These are phyloP conservation scores for Mustela nigripes DNA, from an alignment of 2,113 vertebrate genomes.

Conservation along the genomic window DNA sequence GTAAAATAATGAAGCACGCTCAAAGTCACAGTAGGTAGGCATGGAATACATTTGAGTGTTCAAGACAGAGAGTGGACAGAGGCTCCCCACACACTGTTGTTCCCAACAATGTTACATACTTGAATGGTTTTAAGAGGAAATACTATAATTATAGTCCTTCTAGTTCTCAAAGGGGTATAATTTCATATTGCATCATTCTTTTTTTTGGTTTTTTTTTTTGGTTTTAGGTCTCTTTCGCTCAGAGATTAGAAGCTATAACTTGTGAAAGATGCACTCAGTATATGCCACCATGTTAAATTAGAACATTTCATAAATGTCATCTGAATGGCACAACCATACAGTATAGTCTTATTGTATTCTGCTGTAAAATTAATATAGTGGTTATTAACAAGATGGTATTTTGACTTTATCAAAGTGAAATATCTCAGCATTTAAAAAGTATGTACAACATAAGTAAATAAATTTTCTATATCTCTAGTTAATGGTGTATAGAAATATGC, in stretches of 20 bases:
- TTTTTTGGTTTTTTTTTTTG: not conserved
- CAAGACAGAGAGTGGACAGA: not conserved
- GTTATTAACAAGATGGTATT: constrained; percentile 61
- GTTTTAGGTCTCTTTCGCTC: constrained; percentile 31
- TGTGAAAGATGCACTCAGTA: constrained; percentile 41
- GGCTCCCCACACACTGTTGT: not conserved
- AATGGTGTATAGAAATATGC: not conserved
- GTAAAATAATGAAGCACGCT: constrained; percentile 49
- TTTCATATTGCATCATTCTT: constrained; percentile 42
- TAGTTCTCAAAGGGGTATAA: constrained; percentile 50
- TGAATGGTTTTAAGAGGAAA: constrained; percentile 60
- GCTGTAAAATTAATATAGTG: constrained; percentile 53
- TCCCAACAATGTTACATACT: constrained; percentile 17
- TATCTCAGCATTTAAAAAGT: not conserved
- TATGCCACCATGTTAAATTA: constrained; percentile 55
- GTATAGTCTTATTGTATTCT: constrained; percentile 28
- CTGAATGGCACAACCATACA: constrained; percentile 44
- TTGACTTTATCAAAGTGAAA: constrained; percentile 52
- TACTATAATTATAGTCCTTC: constrained; percentile 19
- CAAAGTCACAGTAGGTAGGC: not conserved
- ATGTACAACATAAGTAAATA: constrained; percentile 35
- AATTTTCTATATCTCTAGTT: not conserved
- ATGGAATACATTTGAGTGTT: not conserved
- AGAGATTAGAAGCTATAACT: constrained; percentile 59
- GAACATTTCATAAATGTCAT: constrained; percentile 61